Evolutionary conservation across 1,140 invertebrate genomes (phyloP).

Genomic region (Charaxes varanes): DNA sequence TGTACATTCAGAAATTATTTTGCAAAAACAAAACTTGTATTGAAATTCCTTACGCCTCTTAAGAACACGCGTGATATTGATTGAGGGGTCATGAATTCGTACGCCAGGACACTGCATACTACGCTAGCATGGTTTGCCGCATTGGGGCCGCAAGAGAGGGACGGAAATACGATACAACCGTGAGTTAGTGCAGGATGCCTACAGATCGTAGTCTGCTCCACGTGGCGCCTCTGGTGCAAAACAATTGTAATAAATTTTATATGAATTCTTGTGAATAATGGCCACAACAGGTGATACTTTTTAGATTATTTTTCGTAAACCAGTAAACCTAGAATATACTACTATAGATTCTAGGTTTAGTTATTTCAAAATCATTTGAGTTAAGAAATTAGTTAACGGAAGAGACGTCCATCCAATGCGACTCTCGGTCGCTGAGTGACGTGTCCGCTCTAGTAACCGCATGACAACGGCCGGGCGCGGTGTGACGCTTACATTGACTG

Average conservation of each 20-base stretch:
- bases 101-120: conserved; percentile 35
- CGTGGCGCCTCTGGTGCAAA: conserved; percentile 10
- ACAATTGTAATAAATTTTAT: conserved; percentile 7
- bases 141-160: conserved; percentile 41
- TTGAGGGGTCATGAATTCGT: conserved; percentile 26
- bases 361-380: no score
- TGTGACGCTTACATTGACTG: conserved; percentile 12
- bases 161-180: conserved; percentile 17
- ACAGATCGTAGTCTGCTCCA: conserved; percentile 6
- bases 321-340: no score
- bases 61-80: conserved; percentile 35
- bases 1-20: no score
- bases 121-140: conserved; percentile 46
- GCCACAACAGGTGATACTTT: no score
- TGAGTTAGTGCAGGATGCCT: conserved; percentile 16
- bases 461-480: conserved; percentile 22
- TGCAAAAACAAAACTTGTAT: no score
- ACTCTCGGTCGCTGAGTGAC: conserved; percentile 26
- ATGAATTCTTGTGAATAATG: no score
- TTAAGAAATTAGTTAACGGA: no score
- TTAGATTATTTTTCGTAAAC: no score
- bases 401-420: conserved; percentile 7
- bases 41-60: no score
- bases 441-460: conserved; percentile 23
- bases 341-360: no score